A percentile compares a stretch with the other conserved stretches of the same genome.
These are phyloP conservation scores for Amphipyra berbera DNA, from an alignment of 2,888 invertebrate species.

Conservation along the genomic window DNA sequence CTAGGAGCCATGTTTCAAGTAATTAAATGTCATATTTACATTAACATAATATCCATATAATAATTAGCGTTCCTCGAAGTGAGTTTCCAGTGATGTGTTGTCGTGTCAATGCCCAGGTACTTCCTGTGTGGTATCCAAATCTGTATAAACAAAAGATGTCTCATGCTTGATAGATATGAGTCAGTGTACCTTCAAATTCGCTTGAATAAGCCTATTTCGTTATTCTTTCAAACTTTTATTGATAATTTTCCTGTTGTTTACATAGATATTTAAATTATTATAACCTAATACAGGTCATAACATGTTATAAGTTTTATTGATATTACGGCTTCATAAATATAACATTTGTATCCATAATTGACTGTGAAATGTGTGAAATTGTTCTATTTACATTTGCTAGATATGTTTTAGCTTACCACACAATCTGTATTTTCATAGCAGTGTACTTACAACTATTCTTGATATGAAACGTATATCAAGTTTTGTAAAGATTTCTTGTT, in stretches of 20 bases:
- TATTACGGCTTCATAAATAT: conserved; percentile 34
- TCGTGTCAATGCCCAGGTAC: conserved; percentile 51
- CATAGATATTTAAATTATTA: conserved; percentile 28
- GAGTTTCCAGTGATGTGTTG: conserved; percentile 35
- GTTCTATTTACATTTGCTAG: neutral
- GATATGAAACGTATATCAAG: no score
- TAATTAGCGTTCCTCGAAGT: conserved; percentile 45
- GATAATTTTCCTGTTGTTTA: conserved; percentile 43
- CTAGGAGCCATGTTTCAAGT: conserved; percentile 56
- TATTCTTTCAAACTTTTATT: conserved; percentile 14
- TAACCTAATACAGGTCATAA: conserved; percentile 4
- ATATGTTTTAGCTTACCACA: no score
- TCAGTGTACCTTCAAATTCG: conserved; percentile 37
- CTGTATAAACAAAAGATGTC: conserved; percentile 68
- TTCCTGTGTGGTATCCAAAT: conserved; percentile 58
- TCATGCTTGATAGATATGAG: conserved; percentile 41
- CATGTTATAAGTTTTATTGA: conserved; percentile 19
- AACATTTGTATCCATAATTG: conserved; percentile 19
- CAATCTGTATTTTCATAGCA: no score
- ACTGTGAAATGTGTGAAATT: neutral
- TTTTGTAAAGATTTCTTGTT: no score
- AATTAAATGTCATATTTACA: conserved; percentile 62
- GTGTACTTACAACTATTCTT: no score
- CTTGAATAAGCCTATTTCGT: conserved; percentile 16
- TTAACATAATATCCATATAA: conserved; percentile 44